Conservation (phyloP, 2,113 vertebrate genomes). For the Gnathonemus longibarbis region DNA sequence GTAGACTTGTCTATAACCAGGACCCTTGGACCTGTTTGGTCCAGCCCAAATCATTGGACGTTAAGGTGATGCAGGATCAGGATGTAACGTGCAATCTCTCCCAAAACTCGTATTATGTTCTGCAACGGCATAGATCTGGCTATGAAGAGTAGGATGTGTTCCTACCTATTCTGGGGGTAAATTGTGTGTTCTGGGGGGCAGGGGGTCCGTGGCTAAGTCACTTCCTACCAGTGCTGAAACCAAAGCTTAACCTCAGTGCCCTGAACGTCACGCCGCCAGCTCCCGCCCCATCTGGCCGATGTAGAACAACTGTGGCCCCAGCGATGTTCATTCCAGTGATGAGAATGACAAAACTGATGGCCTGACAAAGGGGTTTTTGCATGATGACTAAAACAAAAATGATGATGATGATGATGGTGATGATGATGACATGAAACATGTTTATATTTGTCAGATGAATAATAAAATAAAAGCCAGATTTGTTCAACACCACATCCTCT, state of each 20-base stretch:
- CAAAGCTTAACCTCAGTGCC: neutral
- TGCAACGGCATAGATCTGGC: neutral
- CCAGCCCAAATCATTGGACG: neutral
- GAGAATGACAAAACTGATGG: neutral
- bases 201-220: neutral
- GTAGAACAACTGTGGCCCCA: neutral
- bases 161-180: no score
- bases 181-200: no score
- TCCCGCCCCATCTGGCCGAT: neutral
- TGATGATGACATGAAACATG: no score
- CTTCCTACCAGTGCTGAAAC: neutral
- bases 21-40: neutral
- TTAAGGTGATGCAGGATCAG: neutral
- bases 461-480: no score
- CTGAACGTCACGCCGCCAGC: neutral
- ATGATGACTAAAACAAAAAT: no score
- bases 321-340: neutral
- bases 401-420: no score
- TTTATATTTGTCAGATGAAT: no score
- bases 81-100: neutral
- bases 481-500: no score
- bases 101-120: neutral
- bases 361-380: no score
- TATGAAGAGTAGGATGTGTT: neutral
- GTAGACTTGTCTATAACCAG: neutral